A percentile compares a stretch with the other conserved stretches of the same genome.
Conservation (phyloP, 2,888 invertebrate species). For the Lasioglossum malachurum region DNA sequence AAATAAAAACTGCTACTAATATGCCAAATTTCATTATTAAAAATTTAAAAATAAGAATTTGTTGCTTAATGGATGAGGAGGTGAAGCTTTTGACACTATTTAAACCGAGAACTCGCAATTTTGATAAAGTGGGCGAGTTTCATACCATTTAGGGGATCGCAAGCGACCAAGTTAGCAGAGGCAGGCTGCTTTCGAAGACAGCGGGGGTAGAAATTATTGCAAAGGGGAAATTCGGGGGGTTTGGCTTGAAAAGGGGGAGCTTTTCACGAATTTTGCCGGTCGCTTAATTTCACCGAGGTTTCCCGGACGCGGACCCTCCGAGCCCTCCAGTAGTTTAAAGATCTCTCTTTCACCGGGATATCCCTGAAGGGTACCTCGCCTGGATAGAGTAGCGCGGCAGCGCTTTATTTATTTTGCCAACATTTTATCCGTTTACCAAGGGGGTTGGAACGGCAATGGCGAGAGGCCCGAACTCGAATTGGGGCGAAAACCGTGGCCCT, state of each 20-base stretch:
- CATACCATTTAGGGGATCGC: neutral
- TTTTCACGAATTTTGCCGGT: slow-evolving; percentile 60
- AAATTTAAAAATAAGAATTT: no score
- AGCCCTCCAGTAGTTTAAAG: slow-evolving; percentile 29
- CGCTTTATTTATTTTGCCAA: slow-evolving; percentile 70
- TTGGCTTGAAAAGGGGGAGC: slow-evolving; percentile 17
- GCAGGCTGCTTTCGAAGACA: slow-evolving; percentile 1
- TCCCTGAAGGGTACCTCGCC: slow-evolving; percentile 41
- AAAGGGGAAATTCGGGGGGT: slow-evolving; percentile 24
- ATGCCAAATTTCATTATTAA: neutral
- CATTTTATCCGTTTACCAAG: slow-evolving; percentile 58
- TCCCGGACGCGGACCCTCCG: slow-evolving; percentile 31
- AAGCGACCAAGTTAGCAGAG: neutral
- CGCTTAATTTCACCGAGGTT: slow-evolving; percentile 62
- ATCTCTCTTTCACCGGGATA: slow-evolving; percentile 45
- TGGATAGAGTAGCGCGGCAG: slow-evolving; percentile 45
- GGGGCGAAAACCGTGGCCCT: slow-evolving; percentile 28
- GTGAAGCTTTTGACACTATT: no score
- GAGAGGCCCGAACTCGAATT: slow-evolving; percentile 35
- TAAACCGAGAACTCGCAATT: no score
- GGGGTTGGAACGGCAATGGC: slow-evolving; percentile 7
- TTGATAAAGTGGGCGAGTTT: no score
- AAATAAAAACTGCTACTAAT: neutral
- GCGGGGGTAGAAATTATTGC: slow-evolving; percentile 4
- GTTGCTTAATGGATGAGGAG: no score